Percentiles rank a stretch among this genome's conserved stretches.
These are phyloP conservation scores for Liasis olivaceus DNA, from an alignment of 2,797 vertebrate species.

Conservation along the genomic window DNA sequence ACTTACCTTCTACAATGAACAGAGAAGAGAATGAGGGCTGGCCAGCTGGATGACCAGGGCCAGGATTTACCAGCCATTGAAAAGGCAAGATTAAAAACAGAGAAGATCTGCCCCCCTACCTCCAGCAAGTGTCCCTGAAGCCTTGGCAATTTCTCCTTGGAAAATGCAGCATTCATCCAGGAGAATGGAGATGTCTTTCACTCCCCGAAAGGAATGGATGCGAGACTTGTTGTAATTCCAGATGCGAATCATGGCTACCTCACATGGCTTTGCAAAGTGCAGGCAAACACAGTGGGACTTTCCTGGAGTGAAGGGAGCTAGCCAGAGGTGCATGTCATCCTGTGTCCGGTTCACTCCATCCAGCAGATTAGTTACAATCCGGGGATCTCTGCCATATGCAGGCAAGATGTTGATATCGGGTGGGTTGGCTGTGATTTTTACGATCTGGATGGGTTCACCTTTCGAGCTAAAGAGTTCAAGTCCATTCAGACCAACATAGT, in stretches of 20 bases:
- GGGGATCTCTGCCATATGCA: slow-evolving; percentile 89
- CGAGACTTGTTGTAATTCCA: slow-evolving; percentile 99
- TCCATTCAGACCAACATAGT: slow-evolving; percentile 95
- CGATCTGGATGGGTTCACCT: slow-evolving; percentile 83
- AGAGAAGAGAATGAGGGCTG: background rate
- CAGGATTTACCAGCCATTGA: background rate
- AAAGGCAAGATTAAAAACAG: background rate
- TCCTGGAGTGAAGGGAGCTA: slow-evolving; percentile 90
- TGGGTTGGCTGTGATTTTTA: slow-evolving; percentile 83
- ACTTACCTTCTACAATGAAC: background rate
- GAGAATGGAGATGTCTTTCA: slow-evolving; percentile 87
- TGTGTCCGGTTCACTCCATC: slow-evolving; percentile 92
- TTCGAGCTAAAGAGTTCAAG: slow-evolving; percentile 91
- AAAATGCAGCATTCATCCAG: slow-evolving; percentile 89
- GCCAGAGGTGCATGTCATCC: slow-evolving; percentile 98
- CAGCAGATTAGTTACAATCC: slow-evolving; percentile 84
- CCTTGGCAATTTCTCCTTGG: slow-evolving; percentile 95
- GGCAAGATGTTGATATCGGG: slow-evolving; percentile 93
- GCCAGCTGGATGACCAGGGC: background rate
- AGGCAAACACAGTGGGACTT: slow-evolving; percentile 83
- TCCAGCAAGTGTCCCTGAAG: slow-evolving; percentile 90
- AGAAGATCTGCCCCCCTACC: slow-evolving; percentile 73
- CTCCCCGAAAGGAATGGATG: slow-evolving; percentile 94
- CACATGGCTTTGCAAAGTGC: slow-evolving; percentile 81
- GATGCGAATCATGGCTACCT: slow-evolving; percentile 92